Evolutionary conservation across 2,797 vertebrate species (phyloP), one percentile per base, ranked within the genome.

Genomic region (Mallotus villosus): DNA sequence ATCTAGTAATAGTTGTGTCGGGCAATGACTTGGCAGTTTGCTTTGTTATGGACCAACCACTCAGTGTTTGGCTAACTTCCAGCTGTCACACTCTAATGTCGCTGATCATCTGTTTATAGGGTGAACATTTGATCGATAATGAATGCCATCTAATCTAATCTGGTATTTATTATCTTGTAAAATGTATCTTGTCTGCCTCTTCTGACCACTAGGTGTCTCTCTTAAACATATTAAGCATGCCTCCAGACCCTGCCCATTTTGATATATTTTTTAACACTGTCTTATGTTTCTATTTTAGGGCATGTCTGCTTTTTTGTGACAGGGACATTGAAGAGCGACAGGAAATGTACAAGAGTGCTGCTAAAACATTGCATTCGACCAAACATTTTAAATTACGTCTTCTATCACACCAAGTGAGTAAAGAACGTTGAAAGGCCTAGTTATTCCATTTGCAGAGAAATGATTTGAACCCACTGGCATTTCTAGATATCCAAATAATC

Each of bases 191-290:
- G 9, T 14, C 41, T 46, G 41, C 25, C 29, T 34, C 57, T 27
- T 72, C 22, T 69, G 34, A 37, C 66, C 75, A 77, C 70, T 57
- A 77, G 55, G 57, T 73, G 67, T 73, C 67, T 53, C 63, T 57
- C 21, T 46, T n/a, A 5, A 21, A 60, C 29, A 27, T 55, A 51
- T 49, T 27, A 2, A 24, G 58, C 4, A 24, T 60, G 22, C 9
- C 41, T 46, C 41, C 11, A 46, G 41, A 46, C 11, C 41, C 2
- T 46, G 9, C 41, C 41, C 41, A 46, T 46, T 46, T 46, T 46
- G 11, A 46, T 46, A 12, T 41, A 7, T 41, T 12, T 41, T 41
- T 41, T 41, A 11, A 46, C 27, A 41, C 11, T 3, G 41, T 46
- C 41, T 8, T 12, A 46, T 46, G 41, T 12, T 2, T 46, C 41